Evolutionary conservation across 2,113 vertebrate genomes (phyloP).

Genomic region (Brachypodius melanocephalos): DNA sequence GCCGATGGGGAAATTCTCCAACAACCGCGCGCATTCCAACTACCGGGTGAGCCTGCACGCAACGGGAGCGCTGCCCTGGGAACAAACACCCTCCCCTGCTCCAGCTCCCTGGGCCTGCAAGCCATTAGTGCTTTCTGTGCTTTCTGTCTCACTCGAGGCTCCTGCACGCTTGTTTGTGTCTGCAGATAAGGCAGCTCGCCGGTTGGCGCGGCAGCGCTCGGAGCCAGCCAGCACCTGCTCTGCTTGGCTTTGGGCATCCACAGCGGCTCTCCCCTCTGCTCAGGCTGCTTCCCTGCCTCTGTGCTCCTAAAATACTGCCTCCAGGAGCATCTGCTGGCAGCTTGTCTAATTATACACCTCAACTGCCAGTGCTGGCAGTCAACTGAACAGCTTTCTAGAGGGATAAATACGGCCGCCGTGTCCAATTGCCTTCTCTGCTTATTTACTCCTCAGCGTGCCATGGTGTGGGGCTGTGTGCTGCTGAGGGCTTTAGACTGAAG

Average conservation of each 20-base stretch:
- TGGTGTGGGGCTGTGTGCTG: neutral
- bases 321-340: constrained; percentile 27
- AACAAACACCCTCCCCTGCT: neutral
- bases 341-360: neutral
- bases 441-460: neutral
- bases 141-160: neutral
- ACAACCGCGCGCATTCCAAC: constrained; percentile 97
- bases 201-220: neutral
- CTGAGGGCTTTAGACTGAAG: neutral
- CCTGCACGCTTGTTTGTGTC: neutral
- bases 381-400: neutral
- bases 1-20: constrained; percentile 88
- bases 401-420: neutral
- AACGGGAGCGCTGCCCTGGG: neutral
- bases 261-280: neutral
- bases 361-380: neutral
- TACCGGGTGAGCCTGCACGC: constrained; percentile 83
- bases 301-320: neutral
- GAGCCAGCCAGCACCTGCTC: neutral
- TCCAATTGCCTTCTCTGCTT: neutral
- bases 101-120: neutral
- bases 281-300: neutral
- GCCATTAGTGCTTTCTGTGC: neutral
- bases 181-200: neutral
- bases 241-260: neutral